These are phyloP conservation scores for Tachysurus vachellii DNA, from an alignment of 2,113 vertebrate genomes.

Conservation along the genomic window DNA sequence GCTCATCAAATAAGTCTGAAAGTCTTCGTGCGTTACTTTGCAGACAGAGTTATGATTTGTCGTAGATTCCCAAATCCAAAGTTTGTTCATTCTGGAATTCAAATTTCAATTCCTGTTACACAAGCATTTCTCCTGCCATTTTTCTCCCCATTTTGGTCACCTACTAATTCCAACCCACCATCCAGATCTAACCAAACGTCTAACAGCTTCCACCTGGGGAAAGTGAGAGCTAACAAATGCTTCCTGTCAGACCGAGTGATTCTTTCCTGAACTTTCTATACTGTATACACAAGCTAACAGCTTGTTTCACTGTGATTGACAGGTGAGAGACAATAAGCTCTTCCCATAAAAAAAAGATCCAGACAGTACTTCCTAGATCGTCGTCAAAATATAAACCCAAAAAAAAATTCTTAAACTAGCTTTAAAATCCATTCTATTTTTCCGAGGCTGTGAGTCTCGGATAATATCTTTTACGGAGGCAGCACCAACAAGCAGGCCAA, in stretches of 20 bases:
- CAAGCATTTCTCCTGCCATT: neutral
- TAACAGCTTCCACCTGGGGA: too few species aligned
- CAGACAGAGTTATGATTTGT: neutral
- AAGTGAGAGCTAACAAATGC: too few species aligned
- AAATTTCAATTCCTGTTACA: neutral
- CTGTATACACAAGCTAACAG: neutral
- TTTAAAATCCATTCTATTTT: too few species aligned
- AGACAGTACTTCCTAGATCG: neutral
- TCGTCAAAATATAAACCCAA: neutral
- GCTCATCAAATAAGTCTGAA: neutral
- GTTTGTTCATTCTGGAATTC: too few species aligned
- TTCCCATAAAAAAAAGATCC: neutral
- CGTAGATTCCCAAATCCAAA: neutral
- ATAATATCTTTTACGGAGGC: neutral
- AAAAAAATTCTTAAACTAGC: neutral
- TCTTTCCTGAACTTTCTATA: neutral
- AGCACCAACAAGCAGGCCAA: neutral
- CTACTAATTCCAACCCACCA: neutral
- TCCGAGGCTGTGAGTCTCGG: neutral
- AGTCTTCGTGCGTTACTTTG: neutral
- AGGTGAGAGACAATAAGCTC: neutral
- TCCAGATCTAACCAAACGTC: neutral
- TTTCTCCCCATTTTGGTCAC: neutral
- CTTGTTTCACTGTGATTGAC: neutral
- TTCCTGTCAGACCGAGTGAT: neutral